These are phyloP conservation scores for Heptascelio sp. DNA, from an alignment of 2,888 invertebrate species.

Conservation along the genomic window DNA sequence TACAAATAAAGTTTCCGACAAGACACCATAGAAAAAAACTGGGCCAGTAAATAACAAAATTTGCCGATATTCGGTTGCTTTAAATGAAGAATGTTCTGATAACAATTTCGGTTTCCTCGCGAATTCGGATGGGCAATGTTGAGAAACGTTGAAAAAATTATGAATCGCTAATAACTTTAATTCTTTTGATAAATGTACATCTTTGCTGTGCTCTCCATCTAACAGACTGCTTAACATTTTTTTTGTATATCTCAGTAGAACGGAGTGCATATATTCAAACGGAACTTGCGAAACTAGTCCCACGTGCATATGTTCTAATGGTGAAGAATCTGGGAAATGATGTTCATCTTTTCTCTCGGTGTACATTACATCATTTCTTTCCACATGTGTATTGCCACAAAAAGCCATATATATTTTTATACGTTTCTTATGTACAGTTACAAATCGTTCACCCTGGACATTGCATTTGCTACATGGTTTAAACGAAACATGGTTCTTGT, in stretches of 20 bases:
- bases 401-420: neutral
- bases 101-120: conserved; percentile 16
- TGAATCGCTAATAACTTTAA: neutral
- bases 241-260: neutral
- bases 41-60: conserved; percentile 14
- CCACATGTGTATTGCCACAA: neutral
- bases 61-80: conserved; percentile 46
- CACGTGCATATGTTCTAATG: neutral
- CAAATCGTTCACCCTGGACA: neutral
- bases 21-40: neutral
- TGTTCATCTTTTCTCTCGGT: neutral
- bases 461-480: conserved; percentile 7
- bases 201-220: neutral
- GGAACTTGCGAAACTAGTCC: conserved; percentile 29
- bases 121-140: conserved; percentile 28
- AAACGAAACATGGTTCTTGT: conserved; percentile 3
- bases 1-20: neutral
- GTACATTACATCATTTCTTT: neutral
- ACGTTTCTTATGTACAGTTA: neutral
- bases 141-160: neutral
- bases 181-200: neutral
- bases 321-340: conserved; percentile 14
- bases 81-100: neutral
- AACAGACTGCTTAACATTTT: conserved; percentile 13
- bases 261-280: conserved; percentile 35